Evolutionary conservation across 2,113 vertebrate genomes (phyloP).

Genomic region (Myocastor coypus): DNA sequence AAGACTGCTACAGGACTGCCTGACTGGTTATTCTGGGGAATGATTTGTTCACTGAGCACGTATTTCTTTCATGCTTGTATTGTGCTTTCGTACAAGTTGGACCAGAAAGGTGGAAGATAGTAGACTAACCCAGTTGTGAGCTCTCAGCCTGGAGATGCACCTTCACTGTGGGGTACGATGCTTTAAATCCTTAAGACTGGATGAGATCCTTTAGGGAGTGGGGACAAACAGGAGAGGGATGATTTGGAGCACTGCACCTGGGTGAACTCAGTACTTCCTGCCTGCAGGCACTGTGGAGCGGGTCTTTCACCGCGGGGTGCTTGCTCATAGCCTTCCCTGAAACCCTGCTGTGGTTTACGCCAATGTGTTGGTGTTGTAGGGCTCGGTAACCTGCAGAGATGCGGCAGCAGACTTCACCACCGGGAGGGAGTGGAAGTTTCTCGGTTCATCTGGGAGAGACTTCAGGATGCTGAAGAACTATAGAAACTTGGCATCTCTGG

Average conservation of each 20-base stretch:
- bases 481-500: neutral
- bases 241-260: neutral
- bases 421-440: neutral
- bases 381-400: neutral
- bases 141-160: neutral
- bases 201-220: neutral
- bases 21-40: neutral
- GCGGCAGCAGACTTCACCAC: neutral
- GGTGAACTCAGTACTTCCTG: neutral
- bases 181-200: neutral
- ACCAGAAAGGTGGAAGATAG: neutral
- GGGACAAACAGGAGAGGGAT: neutral
- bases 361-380: neutral
- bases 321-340: neutral
- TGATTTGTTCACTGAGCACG: neutral
- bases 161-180: neutral
- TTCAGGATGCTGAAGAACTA: neutral
- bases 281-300: neutral
- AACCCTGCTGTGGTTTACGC: neutral
- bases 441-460: neutral
- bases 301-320: neutral
- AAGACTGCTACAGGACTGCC: neutral
- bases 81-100: neutral
- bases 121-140: neutral
- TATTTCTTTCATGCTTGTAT: neutral